These are phyloP conservation scores for Caenorhabditis drosophilae DNA, from an alignment of 2,888 invertebrate genomes.

Conservation along the genomic window DNA sequence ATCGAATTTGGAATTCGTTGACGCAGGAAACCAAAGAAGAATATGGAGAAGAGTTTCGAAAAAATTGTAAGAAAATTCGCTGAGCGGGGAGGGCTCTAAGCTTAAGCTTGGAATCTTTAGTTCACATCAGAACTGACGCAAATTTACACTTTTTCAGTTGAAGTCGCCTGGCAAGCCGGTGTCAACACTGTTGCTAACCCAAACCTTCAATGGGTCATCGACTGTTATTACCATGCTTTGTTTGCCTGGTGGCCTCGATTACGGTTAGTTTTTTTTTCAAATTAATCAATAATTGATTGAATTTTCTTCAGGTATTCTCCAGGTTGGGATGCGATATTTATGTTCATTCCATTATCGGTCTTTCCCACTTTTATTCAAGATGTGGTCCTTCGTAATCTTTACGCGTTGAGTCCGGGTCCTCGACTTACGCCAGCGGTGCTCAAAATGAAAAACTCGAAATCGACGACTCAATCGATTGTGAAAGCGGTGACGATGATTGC, in stretches of 20 bases:
- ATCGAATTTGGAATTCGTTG: constrained; percentile 54
- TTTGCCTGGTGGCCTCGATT: constrained; percentile 52
- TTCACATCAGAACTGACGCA: too few species aligned
- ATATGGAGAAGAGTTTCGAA: constrained; percentile 66
- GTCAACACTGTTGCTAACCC: constrained; percentile 55
- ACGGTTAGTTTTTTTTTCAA: too few species aligned
- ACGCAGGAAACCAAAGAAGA: constrained; percentile 55
- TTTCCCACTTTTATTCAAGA: constrained; percentile 55
- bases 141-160: constrained; percentile 31
- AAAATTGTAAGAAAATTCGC: constrained; percentile 55
- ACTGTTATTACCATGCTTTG: constrained; percentile 60
- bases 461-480: too few species aligned
- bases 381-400: constrained; percentile 39
- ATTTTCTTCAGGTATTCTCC: too few species aligned
- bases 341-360: constrained; percentile 57
- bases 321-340: constrained; percentile 60
- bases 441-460: not conserved
- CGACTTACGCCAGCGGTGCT: constrained; percentile 37
- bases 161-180: constrained; percentile 52
- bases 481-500: too few species aligned
- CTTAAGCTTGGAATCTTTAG: too few species aligned
- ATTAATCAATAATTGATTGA: too few species aligned
- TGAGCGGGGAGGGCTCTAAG: not conserved
- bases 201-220: constrained; percentile 60
- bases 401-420: constrained; percentile 52